Percentiles rank a stretch among this genome's conserved stretches.
Evolutionary conservation across 2,888 invertebrate genomes (phyloP).

Genomic region (Desoria tigrina): DNA sequence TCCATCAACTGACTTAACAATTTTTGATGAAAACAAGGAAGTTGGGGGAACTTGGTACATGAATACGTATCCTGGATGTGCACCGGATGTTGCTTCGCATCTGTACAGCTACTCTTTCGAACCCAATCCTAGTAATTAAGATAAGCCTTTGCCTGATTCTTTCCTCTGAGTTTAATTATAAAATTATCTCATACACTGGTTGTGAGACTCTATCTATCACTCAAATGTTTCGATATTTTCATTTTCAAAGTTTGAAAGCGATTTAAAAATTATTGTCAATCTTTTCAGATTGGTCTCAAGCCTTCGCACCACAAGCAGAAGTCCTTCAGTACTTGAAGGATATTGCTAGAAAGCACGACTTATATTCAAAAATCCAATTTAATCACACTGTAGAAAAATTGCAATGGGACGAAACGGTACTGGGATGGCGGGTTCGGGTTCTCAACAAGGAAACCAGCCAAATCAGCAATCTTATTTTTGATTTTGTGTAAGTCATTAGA

Average conservation of each 20-base stretch:
- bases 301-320: slow-evolving; percentile 33
- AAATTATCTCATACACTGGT: too few species aligned
- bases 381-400: slow-evolving; percentile 33
- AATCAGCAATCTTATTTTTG: slow-evolving; percentile 13
- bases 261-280: too few species aligned
- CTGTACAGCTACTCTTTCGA: slow-evolving; percentile 28
- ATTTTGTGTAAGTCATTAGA: slow-evolving; percentile 25
- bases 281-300: slow-evolving; percentile 35
- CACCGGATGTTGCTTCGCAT: slow-evolving; percentile 24
- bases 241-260: too few species aligned
- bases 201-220: too few species aligned
- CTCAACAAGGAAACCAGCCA: slow-evolving; percentile 8
- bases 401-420: slow-evolving; percentile 30
- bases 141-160: too few species aligned
- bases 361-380: slow-evolving; percentile 38
- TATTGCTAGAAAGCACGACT: slow-evolving; percentile 30
- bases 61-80: slow-evolving; percentile 30
- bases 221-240: too few species aligned
- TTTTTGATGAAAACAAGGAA: slow-evolving; percentile 26
- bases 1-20: slow-evolving; percentile 13
- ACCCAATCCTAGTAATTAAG: slow-evolving; percentile 30
- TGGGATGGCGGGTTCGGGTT: slow-evolving; percentile 35
- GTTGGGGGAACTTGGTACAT: slow-evolving; percentile 26
- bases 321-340: slow-evolving; percentile 35
- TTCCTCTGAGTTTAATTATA: too few species aligned